These are phyloP conservation scores for Cyrtorhinus lividipennis DNA, from an alignment of 1,140 invertebrate species.

Conservation along the genomic window DNA sequence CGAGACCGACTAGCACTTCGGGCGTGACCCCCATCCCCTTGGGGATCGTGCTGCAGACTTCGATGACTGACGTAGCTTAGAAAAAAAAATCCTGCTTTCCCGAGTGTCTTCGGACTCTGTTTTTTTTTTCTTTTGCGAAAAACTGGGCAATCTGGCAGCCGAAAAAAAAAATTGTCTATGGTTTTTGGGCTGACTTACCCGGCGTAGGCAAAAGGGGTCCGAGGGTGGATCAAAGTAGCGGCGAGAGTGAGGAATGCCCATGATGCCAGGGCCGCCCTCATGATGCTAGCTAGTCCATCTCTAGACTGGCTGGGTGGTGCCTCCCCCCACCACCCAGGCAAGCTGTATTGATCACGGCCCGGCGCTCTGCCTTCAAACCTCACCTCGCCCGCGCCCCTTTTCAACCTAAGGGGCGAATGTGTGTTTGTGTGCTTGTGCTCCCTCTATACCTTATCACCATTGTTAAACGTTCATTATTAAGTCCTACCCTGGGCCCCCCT, in stretches of 20 bases:
- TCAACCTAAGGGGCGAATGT: background rate
- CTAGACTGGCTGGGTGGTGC: conserved; percentile 12
- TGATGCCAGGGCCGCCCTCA: conserved; percentile 6
- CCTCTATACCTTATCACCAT: conserved; percentile 4
- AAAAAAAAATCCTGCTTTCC: too few species aligned
- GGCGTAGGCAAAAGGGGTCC: conserved; percentile 11
- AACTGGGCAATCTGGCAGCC: too few species aligned
- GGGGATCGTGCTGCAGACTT: too few species aligned
- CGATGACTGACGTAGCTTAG: too few species aligned
- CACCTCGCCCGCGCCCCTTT: background rate
- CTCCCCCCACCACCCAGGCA: background rate
- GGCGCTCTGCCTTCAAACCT: background rate
- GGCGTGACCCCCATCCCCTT: too few species aligned
- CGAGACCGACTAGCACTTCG: too few species aligned
- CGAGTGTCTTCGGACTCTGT: too few species aligned
- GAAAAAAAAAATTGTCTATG: too few species aligned
- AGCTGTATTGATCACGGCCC: conserved; percentile 14
- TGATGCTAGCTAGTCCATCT: conserved; percentile 16
- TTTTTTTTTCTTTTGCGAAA: too few species aligned
- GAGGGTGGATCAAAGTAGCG: conserved; percentile 4
- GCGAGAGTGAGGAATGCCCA: conserved; percentile 9
- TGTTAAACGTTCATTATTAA: conserved; percentile 15
- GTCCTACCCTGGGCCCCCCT: background rate
- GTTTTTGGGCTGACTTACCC: conserved; percentile 8
- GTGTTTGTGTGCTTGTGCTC: background rate